Base-by-base conservation (phyloP, 2,888 invertebrate species). In the Drosophila quinaria region DNA sequence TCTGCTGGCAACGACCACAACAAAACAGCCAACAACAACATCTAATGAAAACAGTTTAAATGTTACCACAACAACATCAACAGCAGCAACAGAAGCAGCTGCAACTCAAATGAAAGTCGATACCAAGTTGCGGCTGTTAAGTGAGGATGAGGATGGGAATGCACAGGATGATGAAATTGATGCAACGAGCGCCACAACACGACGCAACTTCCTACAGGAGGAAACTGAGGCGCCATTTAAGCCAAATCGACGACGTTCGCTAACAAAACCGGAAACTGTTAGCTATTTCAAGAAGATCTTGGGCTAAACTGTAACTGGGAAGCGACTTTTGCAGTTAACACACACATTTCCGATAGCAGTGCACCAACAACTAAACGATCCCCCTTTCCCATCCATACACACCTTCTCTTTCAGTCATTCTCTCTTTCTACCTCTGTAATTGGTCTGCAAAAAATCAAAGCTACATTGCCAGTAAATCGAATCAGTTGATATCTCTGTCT, bases 241-340 rank as follows among this genome's bases (percentile, higher is more conserved):
- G 73, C 93, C 93, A 50, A 93, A 93, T 85, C 92, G 93, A 77
- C 90, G 91, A 81, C 92, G 93, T 69, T 89, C 91, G 63, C 90
- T 93, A 58, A 92, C 92, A 70, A 92, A 93, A 74, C 92, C 92
- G 80, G 92, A 93, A 80, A 91, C 91, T 63, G 90, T 90, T 71
- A 92, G 92, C 88, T 93, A 92, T 81, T 91, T 93, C 80, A 93
- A 93, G 83, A 93, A 93, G 83, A 92, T 93, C 80, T 87, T 93
- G 78, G 93, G 93, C 83, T 93, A 93, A 68, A 55, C 52, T 76
- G 71, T 64, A 73, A 68, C 72, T 61, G 25, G 5, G 75, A 70
- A 68, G 66, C 74, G 65, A 59, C 65, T 82, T 58, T 65, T 64
- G 41, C 83, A 66, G 84, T 64, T 69, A 81, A 29, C 29, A 29